Percentiles rank a stretch among this genome's conserved stretches.
Evolutionary conservation across 2,797 vertebrate species (phyloP).

Genomic region (Pantherophis vulpinus): DNA sequence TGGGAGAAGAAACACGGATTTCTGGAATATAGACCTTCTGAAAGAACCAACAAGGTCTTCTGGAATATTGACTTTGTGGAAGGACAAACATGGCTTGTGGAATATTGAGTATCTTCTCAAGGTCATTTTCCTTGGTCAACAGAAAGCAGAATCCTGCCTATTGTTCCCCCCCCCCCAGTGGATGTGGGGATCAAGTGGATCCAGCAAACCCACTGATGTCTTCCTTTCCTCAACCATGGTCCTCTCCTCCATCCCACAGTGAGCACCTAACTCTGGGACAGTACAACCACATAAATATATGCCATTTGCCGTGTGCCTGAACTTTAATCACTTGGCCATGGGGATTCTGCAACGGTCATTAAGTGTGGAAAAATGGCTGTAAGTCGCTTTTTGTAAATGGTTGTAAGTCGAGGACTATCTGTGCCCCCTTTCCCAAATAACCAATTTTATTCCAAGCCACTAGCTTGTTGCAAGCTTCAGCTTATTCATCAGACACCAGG

Average conservation of each 20-base stretch:
- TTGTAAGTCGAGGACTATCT: neutral
- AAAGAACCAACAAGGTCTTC: neutral
- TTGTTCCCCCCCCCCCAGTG: neutral
- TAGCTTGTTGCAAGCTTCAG: neutral
- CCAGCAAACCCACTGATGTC: neutral
- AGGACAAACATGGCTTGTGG: neutral
- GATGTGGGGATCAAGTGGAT: neutral
- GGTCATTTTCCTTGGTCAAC: neutral
- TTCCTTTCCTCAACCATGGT: neutral
- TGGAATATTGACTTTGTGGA: no score
- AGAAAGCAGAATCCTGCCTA: neutral
- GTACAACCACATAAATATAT: neutral
- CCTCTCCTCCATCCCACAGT: neutral
- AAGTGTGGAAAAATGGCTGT: neutral
- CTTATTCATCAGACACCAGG: neutral
- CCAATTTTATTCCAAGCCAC: neutral
- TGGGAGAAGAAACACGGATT: no score
- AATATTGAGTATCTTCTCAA: neutral
- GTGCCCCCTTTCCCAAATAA: neutral
- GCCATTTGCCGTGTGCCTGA: neutral
- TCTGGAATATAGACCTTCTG: neutral
- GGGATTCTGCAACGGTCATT: neutral
- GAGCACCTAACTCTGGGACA: accelerated
- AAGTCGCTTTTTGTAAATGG: neutral
- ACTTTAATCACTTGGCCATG: neutral